A percentile compares a stretch with the other conserved stretches of the same genome.
Conservation (phyloP, 2,888 invertebrate species). For the Sphaeridia pumilis region DNA sequence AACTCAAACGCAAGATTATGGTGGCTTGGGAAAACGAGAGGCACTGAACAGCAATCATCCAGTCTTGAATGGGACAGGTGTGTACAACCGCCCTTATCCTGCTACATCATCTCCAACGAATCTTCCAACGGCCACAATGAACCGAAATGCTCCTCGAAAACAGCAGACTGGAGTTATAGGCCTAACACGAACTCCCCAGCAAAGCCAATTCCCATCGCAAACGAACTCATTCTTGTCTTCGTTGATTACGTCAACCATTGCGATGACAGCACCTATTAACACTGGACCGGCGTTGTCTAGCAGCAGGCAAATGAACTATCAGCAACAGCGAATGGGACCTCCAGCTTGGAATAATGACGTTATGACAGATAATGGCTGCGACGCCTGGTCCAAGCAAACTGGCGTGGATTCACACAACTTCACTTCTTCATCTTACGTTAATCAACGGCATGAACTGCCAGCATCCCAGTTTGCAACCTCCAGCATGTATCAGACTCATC, state of each 20-base stretch:
- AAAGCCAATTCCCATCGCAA: constrained; percentile 1
- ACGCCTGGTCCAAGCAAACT: constrained; percentile 26
- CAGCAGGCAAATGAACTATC: constrained; percentile 20
- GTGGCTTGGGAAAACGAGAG: too few relatives aligned
- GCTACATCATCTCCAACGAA: too few relatives aligned
- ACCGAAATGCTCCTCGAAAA: constrained; percentile 8
- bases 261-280: constrained; percentile 13
- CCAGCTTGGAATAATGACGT: constrained; percentile 23
- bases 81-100: too few relatives aligned
- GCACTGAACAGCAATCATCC: too few relatives aligned
- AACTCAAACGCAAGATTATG: constrained; percentile 28
- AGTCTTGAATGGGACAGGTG: too few relatives aligned
- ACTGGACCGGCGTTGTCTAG: constrained; percentile 1
- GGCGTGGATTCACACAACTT: constrained; percentile 1
- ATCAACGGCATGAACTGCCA: constrained; percentile 8
- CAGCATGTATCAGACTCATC: too few relatives aligned
- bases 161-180: constrained; percentile 35
- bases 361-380: constrained; percentile 32
- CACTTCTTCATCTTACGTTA: constrained; percentile 2
- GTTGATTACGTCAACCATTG: constrained; percentile 12
- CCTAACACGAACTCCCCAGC: constrained; percentile 11
- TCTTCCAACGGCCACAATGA: too few relatives aligned
- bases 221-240: not conserved
- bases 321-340: not conserved
- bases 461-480: too few relatives aligned